Evolutionary conservation across 2,797 vertebrate species (phyloP).

Genomic region (Darevskia mixta): DNA sequence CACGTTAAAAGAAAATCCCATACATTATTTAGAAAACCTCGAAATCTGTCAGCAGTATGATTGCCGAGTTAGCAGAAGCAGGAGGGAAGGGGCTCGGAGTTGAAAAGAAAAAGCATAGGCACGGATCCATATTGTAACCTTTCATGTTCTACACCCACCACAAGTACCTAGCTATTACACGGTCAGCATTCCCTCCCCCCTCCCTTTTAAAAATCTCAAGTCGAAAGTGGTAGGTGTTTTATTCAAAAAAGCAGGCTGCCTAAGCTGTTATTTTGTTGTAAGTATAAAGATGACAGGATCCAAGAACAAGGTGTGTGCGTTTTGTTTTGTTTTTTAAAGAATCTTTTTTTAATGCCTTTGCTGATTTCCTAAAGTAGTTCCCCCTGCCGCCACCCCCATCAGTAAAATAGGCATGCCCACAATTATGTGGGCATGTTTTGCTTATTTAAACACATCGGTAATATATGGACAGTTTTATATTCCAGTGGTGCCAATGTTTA

Average conservation of each 20-base stretch:
- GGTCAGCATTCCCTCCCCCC: slow-evolving; percentile 78
- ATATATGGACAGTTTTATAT: slow-evolving; percentile 47
- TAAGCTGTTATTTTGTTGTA: slow-evolving; percentile 73
- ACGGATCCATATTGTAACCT: slow-evolving; percentile 80
- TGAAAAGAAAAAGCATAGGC: slow-evolving; percentile 79
- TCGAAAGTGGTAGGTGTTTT: slow-evolving; percentile 73
- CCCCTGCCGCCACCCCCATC: slow-evolving; percentile 27
- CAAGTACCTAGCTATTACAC: slow-evolving; percentile 80
- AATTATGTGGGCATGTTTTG: not conserved
- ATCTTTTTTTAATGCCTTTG: not conserved
- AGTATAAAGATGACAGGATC: slow-evolving; percentile 69
- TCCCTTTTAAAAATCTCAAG: slow-evolving; percentile 64
- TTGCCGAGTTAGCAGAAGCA: slow-evolving; percentile 87
- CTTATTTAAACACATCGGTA: slow-evolving; percentile 38
- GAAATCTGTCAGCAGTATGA: slow-evolving; percentile 85
- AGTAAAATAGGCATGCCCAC: slow-evolving; percentile 33
- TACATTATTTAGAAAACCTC: slow-evolving; percentile 88
- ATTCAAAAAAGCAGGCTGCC: slow-evolving; percentile 68
- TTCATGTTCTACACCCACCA: slow-evolving; percentile 80
- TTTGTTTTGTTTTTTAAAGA: slow-evolving; percentile 27
- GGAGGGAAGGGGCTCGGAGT: slow-evolving; percentile 74
- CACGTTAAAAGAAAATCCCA: slow-evolving; percentile 88
- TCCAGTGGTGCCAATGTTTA: slow-evolving; percentile 28
- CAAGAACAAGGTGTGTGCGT: slow-evolving; percentile 40
- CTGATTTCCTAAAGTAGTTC: slow-evolving; percentile 45